These are phyloP conservation scores for Tapera naevia DNA, from an alignment of 2,797 vertebrate genomes.

Conservation along the genomic window DNA sequence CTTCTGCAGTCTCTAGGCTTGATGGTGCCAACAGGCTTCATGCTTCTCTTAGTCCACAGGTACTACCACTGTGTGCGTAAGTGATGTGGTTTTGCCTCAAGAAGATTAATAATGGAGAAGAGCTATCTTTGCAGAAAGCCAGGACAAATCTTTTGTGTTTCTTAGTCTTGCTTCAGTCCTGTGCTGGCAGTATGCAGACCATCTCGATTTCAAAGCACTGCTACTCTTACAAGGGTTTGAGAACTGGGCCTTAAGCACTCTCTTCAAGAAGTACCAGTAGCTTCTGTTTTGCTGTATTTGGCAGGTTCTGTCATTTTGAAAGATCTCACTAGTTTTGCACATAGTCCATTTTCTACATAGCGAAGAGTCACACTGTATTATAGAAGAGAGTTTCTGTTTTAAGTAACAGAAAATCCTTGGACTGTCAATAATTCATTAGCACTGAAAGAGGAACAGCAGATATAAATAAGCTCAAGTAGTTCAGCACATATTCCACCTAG, in stretches of 20 bases:
- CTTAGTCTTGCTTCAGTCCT: background rate
- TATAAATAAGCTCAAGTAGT: conserved; percentile 11
- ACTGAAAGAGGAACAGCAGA: background rate
- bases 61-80: background rate
- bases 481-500: background rate
- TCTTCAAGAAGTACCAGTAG: background rate
- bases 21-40: background rate
- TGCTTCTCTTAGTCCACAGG: background rate
- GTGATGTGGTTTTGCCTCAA: background rate
- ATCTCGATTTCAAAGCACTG: background rate
- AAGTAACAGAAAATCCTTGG: conserved; percentile 1
- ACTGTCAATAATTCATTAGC: conserved; percentile 30
- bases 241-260: background rate
- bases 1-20: background rate
- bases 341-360: background rate
- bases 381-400: background rate
- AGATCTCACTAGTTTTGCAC: background rate
- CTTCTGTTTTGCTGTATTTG: background rate
- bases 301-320: background rate
- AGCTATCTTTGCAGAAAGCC: background rate
- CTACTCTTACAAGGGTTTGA: background rate
- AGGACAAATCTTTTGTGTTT: background rate
- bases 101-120: background rate
- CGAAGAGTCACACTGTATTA: background rate
- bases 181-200: background rate